Evolutionary conservation across 2,797 vertebrate genomes (phyloP).

Genomic region (Pangasius larnaudii): DNA sequence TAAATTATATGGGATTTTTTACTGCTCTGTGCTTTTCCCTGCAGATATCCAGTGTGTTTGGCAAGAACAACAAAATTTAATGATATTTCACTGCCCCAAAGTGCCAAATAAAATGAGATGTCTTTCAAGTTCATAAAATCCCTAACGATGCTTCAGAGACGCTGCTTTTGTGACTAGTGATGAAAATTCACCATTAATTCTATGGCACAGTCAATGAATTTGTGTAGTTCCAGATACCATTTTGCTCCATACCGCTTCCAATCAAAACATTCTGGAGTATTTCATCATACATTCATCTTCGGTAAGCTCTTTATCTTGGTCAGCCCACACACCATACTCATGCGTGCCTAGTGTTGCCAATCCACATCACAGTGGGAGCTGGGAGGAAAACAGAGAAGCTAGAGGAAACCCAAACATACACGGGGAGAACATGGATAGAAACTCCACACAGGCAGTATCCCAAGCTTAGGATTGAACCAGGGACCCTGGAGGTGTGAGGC

Average conservation of each 20-base stretch:
- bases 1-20: not conserved
- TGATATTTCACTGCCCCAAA: not conserved
- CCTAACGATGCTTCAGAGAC: not conserved
- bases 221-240: not conserved
- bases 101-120: not conserved
- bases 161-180: not conserved
- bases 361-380: not conserved
- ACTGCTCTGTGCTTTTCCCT: not conserved
- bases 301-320: not conserved
- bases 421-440: not conserved
- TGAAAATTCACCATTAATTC: conserved; percentile 5
- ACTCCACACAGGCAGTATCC: not conserved
- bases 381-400: not conserved
- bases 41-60: not conserved
- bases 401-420: not conserved
- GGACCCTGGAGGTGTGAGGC: not conserved
- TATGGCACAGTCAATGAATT: not conserved
- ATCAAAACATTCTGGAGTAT: not conserved
- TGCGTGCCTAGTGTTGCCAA: not conserved
- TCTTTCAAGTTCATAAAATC: conserved; percentile 3
- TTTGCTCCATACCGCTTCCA: not conserved
- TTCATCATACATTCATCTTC: too few species aligned
- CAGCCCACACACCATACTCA: not conserved
- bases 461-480: not conserved
- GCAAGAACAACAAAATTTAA: not conserved